Evolutionary conservation across 2,113 vertebrate genomes (phyloP), one percentile per base, ranked within the genome.

Genomic region (Rynchops niger): DNA sequence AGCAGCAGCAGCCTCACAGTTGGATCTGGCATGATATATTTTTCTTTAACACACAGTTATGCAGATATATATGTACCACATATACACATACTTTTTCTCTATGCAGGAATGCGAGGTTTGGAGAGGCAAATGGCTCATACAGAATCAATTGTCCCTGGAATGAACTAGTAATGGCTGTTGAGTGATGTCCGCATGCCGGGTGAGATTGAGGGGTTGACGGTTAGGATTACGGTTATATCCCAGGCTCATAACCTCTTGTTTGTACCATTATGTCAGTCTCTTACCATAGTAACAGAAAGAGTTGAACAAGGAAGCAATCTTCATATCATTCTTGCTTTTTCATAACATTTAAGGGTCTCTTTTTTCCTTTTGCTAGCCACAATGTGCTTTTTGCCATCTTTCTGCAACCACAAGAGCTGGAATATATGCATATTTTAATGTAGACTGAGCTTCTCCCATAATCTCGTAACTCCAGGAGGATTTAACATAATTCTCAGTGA

Each of bases 401-500:
- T 82, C 53, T 88, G 45, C 58, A 82, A 79, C 49, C 11, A 25
- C 34, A 73, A 88, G 58, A 93, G 29, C 36, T 70, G 84, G 45
- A 92, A 42, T 61, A 80, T 90, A 82, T 76, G 71, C 87, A 95
- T 96, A 94, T 96, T 93, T 95, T 92, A 94, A 86, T 91, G 78
- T 45, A 77, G 49, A 82, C 82, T 85, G 90, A 93, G 84, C 45
- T 91, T 88, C 65, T 91, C 26, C 79, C 66, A 82, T 96, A 96
- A 96, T 96, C 95, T 96, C 87, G 50, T 95, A 95, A 97, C 90
- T 95, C 96, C 85, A 94, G 90, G 11, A 91, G 74, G 96, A 95
- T 96, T 96, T 96, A 90, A 91, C 36, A 71, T 97, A 95, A 96
- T 96, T 95, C 96, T 92, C 71, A 95, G 95, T 96, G 96, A 96